Evolutionary conservation across 2,797 vertebrate species (phyloP), one percentile per base, ranked within the genome.

Genomic region (Chiroxiphia lanceolata): DNA sequence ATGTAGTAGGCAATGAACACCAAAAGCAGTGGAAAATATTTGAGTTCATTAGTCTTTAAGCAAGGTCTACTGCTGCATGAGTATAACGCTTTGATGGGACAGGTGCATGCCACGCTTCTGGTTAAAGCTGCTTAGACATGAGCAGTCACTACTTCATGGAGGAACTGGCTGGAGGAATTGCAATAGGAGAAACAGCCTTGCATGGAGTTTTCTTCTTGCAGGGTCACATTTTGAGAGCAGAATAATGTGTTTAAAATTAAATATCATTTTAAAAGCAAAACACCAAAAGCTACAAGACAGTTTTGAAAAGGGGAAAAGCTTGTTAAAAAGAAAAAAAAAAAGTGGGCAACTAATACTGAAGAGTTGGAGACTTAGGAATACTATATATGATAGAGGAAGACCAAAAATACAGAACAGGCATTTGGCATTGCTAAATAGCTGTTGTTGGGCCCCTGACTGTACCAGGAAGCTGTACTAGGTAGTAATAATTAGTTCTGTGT

Each of bases 61-160:
- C 20, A 50, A 74, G 10, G 33, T 34, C 51, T 5, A 4, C 27
- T 54, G 11, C n/a, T 22, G 5, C 1, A 1, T 15, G 33, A 3
- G 6, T 59, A 1, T 11, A 56, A 17, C 4, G 9, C 6, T 21
- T 15, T 25, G 40, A 10, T 10, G 10, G 27, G 10, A 11, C 11
- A 25, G 54, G n/a, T 16, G 13, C 9, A 8, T 9, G 5, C 13
- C 22, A 11, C 0, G 1, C 22, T 51, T 19, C 10, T 23, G 38
- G 33, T 38, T 59, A 34, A 2, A 7, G 15, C 20, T 64, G 18
- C 33, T 34, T 2, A 36, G 22, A 16, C 9, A 10, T 5, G 6
- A 80, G 10, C 40, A 71, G 11, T 11, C 9, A 3, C 9, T 23
- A 5, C 13, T 60, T 33, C 19, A 26, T 40, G 80, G 34, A 19